Conservation (phyloP, 2,797 vertebrate genomes). For the Thaleichthys pacificus region DNA sequence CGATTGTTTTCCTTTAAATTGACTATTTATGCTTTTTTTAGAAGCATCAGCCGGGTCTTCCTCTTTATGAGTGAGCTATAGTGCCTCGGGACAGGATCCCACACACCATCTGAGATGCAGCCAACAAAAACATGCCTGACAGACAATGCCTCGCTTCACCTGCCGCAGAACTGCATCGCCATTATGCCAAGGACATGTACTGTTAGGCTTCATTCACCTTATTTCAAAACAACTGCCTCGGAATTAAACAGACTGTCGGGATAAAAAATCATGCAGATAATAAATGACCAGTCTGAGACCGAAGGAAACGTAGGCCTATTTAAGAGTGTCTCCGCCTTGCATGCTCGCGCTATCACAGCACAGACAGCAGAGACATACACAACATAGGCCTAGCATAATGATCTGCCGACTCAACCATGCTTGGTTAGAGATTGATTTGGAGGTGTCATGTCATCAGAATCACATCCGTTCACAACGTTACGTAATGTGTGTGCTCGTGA, state of each 20-base stretch:
- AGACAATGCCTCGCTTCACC: slow-evolving; percentile 99
- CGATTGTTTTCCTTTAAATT: slow-evolving; percentile 93
- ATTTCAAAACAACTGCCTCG: slow-evolving; percentile 90
- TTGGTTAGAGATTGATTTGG: slow-evolving; percentile 81
- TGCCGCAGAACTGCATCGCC: slow-evolving; percentile 94
- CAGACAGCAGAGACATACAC: not conserved
- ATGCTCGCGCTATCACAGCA: slow-evolving; percentile 65
- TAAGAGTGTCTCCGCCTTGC: slow-evolving; percentile 45
- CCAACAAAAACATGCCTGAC: slow-evolving; percentile 99
- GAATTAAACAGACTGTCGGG: slow-evolving; percentile 83
- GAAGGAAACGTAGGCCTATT: slow-evolving; percentile 60
- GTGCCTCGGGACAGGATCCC: slow-evolving; percentile 97
- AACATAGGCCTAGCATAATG: not conserved
- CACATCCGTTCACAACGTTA: slow-evolving; percentile 78
- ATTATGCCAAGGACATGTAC: slow-evolving; percentile 97
- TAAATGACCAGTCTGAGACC: slow-evolving; percentile 76
- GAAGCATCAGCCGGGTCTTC: slow-evolving; percentile 89
- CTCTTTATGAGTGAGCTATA: slow-evolving; percentile 94
- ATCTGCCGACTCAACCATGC: slow-evolving; percentile 70
- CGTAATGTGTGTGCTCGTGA: slow-evolving; percentile 73
- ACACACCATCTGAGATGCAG: slow-evolving; percentile 98
- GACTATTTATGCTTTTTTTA: slow-evolving; percentile 85
- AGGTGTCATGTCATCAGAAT: slow-evolving; percentile 80
- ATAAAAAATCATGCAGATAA: slow-evolving; percentile 69
- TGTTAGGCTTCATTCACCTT: slow-evolving; percentile 95